phyloP scores from a whole-genome alignment of 2,797 vertebrate species.

The Scolopax rusticola region DNA sequence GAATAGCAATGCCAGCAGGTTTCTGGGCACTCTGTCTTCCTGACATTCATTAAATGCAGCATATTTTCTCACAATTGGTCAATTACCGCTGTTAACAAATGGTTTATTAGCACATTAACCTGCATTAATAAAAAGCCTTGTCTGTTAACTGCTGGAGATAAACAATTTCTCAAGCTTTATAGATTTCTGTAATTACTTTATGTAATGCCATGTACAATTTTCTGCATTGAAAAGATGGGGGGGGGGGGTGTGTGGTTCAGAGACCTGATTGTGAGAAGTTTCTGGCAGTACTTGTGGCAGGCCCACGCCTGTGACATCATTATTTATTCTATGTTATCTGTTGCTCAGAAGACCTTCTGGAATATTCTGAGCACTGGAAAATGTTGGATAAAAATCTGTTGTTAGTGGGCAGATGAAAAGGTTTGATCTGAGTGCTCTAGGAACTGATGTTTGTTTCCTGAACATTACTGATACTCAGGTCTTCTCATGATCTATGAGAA shows the following conservation, averaged over 20 bases:
- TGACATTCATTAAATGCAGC: conserved; percentile 49
- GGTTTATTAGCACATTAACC: conserved; percentile 71
- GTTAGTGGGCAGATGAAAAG: neutral
- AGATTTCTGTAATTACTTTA: conserved; percentile 56
- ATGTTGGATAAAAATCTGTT: neutral
- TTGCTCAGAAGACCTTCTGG: neutral
- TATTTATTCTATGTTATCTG: neutral
- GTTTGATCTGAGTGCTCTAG: neutral
- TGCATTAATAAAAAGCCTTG: conserved; percentile 57
- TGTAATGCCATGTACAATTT: conserved; percentile 33
- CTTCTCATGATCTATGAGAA: neutral
- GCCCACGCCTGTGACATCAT: neutral
- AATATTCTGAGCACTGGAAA: neutral
- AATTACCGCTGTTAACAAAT: conserved; percentile 68
- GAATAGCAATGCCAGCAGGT: neutral
- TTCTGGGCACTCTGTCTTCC: neutral
- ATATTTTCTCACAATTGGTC: conserved; percentile 63
- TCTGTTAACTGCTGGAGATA: conserved; percentile 59
- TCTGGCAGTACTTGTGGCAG: neutral
- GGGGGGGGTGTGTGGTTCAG: neutral
- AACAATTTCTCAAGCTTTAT: conserved; percentile 65
- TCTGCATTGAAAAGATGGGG: neutral
- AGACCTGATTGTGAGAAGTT: neutral
- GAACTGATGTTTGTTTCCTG: neutral
- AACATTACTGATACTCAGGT: neutral